Conservation (phyloP, 1,140 invertebrate genomes). For the Phenacoccus solenopsis region DNA sequence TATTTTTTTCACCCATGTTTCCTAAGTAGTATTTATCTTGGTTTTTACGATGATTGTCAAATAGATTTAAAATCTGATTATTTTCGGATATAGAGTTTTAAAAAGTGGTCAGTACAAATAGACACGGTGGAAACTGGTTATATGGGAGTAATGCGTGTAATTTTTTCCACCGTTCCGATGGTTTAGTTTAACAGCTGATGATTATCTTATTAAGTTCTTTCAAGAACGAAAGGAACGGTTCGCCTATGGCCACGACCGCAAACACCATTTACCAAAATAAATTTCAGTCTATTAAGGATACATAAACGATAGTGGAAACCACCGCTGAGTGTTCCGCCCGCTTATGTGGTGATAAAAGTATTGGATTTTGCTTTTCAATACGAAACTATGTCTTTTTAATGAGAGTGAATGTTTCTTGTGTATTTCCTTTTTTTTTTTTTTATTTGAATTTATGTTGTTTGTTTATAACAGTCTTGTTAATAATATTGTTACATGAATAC, state of each 20-base stretch:
- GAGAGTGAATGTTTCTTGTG: slow-evolving; percentile 1
- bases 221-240: not conserved
- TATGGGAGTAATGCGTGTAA: not conserved
- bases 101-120: not conserved
- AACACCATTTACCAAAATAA: not conserved
- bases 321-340: not conserved
- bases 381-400: not conserved
- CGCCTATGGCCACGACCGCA: not conserved
- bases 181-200: not conserved
- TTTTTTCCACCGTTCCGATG: not conserved
- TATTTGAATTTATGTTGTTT: not conserved
- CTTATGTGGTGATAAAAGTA: not conserved
- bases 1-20: too few relatives aligned
- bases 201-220: not conserved
- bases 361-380: not conserved
- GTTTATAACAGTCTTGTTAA: not conserved
- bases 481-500: slow-evolving; percentile 3
- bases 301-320: slow-evolving; percentile 1
- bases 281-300: not conserved
- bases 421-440: too few relatives aligned
- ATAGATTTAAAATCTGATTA: slow-evolving; percentile 3
- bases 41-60: not conserved
- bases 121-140: not conserved
- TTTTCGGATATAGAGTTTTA: not conserved
- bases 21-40: not conserved